Base-by-base conservation (phyloP, 2,797 vertebrate species). In the Typhlichthys eigenmanni region DNA sequence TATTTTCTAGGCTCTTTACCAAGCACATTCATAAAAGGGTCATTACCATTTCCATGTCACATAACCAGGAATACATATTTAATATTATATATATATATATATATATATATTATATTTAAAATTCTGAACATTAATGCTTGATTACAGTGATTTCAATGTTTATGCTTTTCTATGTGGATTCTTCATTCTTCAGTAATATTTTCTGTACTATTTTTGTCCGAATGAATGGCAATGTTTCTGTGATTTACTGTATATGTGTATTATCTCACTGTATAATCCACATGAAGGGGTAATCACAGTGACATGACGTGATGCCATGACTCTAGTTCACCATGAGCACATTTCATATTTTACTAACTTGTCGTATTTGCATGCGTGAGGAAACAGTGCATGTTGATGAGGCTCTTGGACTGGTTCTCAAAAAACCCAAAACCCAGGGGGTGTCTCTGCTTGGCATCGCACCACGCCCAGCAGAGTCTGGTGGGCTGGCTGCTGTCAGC, bases 401-500 rank as follows among this genome's bases (percentile, higher is more conserved):
- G 59, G 56, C 54, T 14, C 46, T 13, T n/a, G 81, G 66, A 53
- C 69, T 83, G 71, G 55, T 67, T 83, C 71, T 72, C 58, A 55
- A 19, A 80, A 72, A 85, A 89, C 84, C 81, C 17, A 11, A 84
- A 67, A 76, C 76, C 70, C 46, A 47, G 72, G 85, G 84, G 65
- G 76, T 71, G 76, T 87, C 79, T 88, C 88, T 87, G 87, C 83
- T 82, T 90, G 90, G 91, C 89, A 79, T 79, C 47, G 59, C 75
- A 88, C 88, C 87, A 88, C 79, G 71, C 72, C 80, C 79, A 84
- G 70, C 59, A 75, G 80, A 76, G 62, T 69, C 75, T 74, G 71
- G 81, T 78, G 78, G 85, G 69, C 75, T 83, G 88, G 89, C 90
- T 84, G 87, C 89, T 90, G 88, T 88, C 87, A 89, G 76, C 80